Evolutionary conservation across 1,140 invertebrate species (phyloP).

Genomic region (Drosophila lini): DNA sequence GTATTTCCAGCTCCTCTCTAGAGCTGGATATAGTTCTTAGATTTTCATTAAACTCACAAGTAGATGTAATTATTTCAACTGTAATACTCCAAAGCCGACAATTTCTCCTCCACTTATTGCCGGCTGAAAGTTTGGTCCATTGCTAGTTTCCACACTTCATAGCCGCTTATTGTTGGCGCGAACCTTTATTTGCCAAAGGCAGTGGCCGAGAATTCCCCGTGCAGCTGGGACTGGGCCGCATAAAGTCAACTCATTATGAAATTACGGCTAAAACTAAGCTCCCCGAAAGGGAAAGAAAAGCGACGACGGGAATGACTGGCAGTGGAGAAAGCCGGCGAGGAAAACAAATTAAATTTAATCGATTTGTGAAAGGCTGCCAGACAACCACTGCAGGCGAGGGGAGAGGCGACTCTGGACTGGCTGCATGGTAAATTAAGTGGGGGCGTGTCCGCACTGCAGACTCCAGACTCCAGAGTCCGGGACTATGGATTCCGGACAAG

Average conservation of each 20-base stretch:
- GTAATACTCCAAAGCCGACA: constrained; percentile 10
- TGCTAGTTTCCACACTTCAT: constrained; percentile 54
- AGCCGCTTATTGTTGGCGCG: constrained; percentile 54
- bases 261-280: constrained; percentile 63
- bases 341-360: constrained; percentile 84
- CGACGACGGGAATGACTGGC: constrained; percentile 45
- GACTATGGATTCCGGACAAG: constrained; percentile 15
- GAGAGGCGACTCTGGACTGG: constrained; percentile 33
- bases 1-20: background rate
- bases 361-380: constrained; percentile 77
- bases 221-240: constrained; percentile 54
- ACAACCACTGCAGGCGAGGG: constrained; percentile 41
- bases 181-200: constrained; percentile 50
- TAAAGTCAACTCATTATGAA: constrained; percentile 82
- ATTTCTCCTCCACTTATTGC: constrained; percentile 1
- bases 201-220: constrained; percentile 27
- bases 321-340: constrained; percentile 58
- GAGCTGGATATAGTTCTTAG: background rate
- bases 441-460: constrained; percentile 32
- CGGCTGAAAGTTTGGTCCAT: constrained; percentile 22
- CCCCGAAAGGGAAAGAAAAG: constrained; percentile 25
- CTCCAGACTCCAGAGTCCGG: constrained; percentile 5
- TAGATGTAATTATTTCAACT: constrained; percentile 5
- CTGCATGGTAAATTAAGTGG: constrained; percentile 57
- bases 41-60: background rate